phyloP scores from a whole-genome alignment of 2,888 invertebrate genomes.

The Agrotis exclamationis region DNA sequence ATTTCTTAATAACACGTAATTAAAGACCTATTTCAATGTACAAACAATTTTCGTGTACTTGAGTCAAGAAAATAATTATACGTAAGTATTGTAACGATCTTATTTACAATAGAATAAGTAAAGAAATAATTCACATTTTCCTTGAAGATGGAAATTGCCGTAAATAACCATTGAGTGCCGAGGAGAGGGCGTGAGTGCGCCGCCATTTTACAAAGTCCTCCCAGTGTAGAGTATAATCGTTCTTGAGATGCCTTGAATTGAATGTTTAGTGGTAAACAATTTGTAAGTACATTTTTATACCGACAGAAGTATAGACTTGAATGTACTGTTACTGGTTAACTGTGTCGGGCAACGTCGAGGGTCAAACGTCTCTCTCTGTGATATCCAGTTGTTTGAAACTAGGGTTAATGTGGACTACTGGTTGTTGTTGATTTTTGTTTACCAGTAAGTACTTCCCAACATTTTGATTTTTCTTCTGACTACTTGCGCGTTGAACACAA shows the following conservation, averaged over 20 bases:
- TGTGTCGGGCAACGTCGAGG: background rate
- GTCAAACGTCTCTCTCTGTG: too few species aligned
- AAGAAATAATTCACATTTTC: constrained; percentile 61
- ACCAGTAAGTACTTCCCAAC: background rate
- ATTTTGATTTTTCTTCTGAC: background rate
- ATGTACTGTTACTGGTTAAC: background rate
- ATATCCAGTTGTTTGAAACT: background rate
- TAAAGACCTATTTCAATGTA: background rate
- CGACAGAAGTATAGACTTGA: background rate
- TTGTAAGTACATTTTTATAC: constrained; percentile 19
- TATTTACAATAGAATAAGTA: constrained; percentile 38
- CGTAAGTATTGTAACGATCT: constrained; percentile 25
- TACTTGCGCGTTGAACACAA: too few species aligned
- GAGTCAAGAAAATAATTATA: constrained; percentile 39
- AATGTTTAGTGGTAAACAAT: constrained; percentile 60
- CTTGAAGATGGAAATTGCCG: constrained; percentile 73
- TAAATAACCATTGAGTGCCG: constrained; percentile 78
- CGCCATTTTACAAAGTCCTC: constrained; percentile 73
- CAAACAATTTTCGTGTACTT: background rate
- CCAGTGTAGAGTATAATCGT: constrained; percentile 76
- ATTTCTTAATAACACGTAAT: constrained; percentile 8
- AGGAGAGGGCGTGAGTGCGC: constrained; percentile 63
- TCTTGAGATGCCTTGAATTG: constrained; percentile 63
- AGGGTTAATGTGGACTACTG: background rate
- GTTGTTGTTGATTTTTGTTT: background rate